Base-by-base conservation (phyloP, 2,888 invertebrate species). In the Lasioglossum pauxillum region DNA sequence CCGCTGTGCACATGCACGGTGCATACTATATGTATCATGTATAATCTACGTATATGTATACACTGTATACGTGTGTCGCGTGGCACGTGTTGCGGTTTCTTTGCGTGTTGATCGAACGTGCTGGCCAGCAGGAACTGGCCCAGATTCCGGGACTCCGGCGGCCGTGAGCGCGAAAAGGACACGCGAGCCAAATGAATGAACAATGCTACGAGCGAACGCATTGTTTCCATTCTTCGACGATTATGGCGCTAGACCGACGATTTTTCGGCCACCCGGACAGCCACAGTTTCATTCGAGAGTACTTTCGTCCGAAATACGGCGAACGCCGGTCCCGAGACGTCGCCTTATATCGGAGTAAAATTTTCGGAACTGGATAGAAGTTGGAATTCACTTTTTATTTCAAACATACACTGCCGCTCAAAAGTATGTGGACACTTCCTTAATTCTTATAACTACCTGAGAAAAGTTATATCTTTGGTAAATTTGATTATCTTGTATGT, bases 61-160 rank as follows among this genome's bases (percentile, higher is more conserved):
- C 2, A 2, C 31, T 31, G 2, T 31, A 69, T 69, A 57, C 46
- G 64, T 72, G 73, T 53, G 80, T 80, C 88, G 75, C 89, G 86
- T 86, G 86, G 80, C 80, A 77, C 78, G 89, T 81, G 81, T 78
- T 78, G 87, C 76, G 73, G 79, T 84, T 77, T 82, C 85, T 75
- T 88, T 78, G 84, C 83, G 80, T 69, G 88, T 86, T 80, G 75
- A 77, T 83, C 80, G 81, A 80, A 85, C 78, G 80, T 64, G 64
- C 80, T 74, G 82, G 80, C 67, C 79, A 90, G 80, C 88, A 89
- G 91, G 90, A 92, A 92, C 91, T 92, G 90, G 86, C 91, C 90
- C 89, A 90, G 92, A 91, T 92, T 90, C 91, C 90, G 84, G 46
- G 41, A 41, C 79, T 73, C 27, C 14, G 23, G 44, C n/a, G 78